Base-by-base conservation (phyloP, 2,797 vertebrate species). In the Dipus sagitta region DNA sequence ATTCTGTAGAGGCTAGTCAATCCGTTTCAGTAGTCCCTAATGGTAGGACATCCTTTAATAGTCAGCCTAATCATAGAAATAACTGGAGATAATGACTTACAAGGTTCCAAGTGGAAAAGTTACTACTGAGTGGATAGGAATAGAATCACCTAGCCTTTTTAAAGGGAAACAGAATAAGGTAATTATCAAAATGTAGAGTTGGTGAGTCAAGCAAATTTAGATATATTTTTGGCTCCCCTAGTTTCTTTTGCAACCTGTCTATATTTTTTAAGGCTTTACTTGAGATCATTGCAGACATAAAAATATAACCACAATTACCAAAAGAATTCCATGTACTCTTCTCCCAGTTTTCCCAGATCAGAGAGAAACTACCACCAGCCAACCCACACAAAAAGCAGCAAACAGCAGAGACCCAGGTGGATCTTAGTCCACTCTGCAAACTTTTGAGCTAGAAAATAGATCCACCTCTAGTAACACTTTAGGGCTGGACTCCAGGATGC, bases 281-380 rank as follows among this genome's bases (percentile, higher is more conserved):
- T 52, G 32, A 47, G 28, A 5, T 82, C 52, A 24, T 88, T 90
- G 86, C n/a, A 84, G 47, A 26, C 58, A 88, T 60, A 71, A 88
- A 93, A 93, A 17, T 76, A 24, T 70, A 92, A 9, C n/a, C 30
- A 86, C 92, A 94, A 72, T 82, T 71, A 83, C 20, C 42, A 62
- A 88, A 83, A 58, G 71, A 83, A 8, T 38, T 76, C 4, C 18
- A 7, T 60, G 3, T 58, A n/a, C 14, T 42, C 32, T 72, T 83
- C 67, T 82, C 30, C 20, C 12, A 70, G 20, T 21, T 81, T 81
- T 6, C 28, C 30, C 71, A 81, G 77, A 28, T 64, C 47, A 47
- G 47, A 47, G 47, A 10, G 47, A 47, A 47, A 47, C 47, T 47
- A 47, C 47, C 7, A 47, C 47, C 47, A 47, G 47, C 9, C 47